A percentile compares a stretch with the other conserved stretches of the same genome.
phyloP scores from a whole-genome alignment of 2,888 invertebrate species.

The Entomobrya proxima region DNA sequence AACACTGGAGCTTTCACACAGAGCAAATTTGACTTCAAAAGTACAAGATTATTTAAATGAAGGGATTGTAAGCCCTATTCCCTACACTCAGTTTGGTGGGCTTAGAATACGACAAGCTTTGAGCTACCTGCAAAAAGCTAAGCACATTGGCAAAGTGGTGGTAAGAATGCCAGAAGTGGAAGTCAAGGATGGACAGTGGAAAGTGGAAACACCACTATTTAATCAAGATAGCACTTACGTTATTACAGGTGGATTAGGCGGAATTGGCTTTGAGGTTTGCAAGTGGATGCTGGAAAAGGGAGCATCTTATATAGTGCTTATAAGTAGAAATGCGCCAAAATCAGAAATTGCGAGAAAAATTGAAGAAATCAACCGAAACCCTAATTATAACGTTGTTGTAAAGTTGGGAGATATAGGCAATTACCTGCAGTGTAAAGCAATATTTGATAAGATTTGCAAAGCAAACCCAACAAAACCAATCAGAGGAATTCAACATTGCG shows the following conservation, averaged over 20 bases:
- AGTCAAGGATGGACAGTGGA: background rate
- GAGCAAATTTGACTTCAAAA: background rate
- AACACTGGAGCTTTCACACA: background rate
- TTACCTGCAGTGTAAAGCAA: background rate
- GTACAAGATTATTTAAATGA: background rate
- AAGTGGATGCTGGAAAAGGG: slow-evolving; percentile 25
- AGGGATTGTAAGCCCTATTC: background rate
- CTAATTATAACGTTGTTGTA: background rate
- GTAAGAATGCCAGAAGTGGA: slow-evolving; percentile 3
- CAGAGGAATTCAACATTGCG: slow-evolving; percentile 55
- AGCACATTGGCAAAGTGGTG: slow-evolving; percentile 44
- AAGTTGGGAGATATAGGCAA: background rate
- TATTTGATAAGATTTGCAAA: no score
- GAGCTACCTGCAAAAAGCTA: slow-evolving; percentile 34
- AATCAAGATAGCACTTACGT: slow-evolving; percentile 7
- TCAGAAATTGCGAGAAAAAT: slow-evolving; percentile 6
- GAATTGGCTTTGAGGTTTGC: slow-evolving; percentile 27
- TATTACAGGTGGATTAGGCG: slow-evolving; percentile 27
- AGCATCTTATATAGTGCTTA: slow-evolving; percentile 7
- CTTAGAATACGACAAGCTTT: slow-evolving; percentile 2
- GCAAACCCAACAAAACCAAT: slow-evolving; percentile 18
- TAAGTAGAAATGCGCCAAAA: background rate
- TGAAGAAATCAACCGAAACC: background rate
- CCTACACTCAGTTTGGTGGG: background rate
- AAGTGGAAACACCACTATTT: background rate